Percentiles rank a stretch among this genome's conserved stretches.
phyloP scores from a whole-genome alignment of 2,113 vertebrate species.

The Recurvirostra avosetta region DNA sequence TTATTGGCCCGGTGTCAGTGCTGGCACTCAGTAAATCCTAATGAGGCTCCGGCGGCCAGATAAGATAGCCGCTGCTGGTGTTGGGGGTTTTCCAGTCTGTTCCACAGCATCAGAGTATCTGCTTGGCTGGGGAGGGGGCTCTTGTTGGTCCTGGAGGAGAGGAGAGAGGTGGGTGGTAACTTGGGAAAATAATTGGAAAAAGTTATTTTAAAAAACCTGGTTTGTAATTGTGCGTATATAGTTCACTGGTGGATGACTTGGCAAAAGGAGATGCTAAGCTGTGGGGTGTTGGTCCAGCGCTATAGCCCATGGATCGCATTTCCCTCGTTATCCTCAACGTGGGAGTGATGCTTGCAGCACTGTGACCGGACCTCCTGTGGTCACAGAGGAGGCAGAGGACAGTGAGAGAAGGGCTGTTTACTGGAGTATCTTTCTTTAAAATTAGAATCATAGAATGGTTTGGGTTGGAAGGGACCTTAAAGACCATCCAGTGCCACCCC shows the following conservation, averaged over 20 bases:
- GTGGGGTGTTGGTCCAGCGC: not conserved
- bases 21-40: not conserved
- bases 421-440: not conserved
- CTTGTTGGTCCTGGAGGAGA: not conserved
- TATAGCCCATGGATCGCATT: fast-evolving
- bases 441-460: no score
- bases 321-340: fast-evolving
- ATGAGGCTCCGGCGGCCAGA: not conserved
- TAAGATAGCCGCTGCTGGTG: not conserved
- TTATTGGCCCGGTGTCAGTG: not conserved
- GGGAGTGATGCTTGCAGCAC: not conserved
- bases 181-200: not conserved
- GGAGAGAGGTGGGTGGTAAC: not conserved
- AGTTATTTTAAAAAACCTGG: not conserved
- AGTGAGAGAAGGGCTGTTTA: not conserved
- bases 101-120: not conserved
- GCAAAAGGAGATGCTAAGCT: not conserved
- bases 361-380: no score
- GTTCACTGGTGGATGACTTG: not conserved
- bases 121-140: not conserved
- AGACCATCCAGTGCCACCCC: no score
- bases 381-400: not conserved
- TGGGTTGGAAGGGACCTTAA: no score
- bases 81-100: not conserved
- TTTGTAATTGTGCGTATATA: not conserved